These are phyloP conservation scores for Ursus arctos DNA, from an alignment of 2,113 vertebrate genomes.

Conservation along the genomic window DNA sequence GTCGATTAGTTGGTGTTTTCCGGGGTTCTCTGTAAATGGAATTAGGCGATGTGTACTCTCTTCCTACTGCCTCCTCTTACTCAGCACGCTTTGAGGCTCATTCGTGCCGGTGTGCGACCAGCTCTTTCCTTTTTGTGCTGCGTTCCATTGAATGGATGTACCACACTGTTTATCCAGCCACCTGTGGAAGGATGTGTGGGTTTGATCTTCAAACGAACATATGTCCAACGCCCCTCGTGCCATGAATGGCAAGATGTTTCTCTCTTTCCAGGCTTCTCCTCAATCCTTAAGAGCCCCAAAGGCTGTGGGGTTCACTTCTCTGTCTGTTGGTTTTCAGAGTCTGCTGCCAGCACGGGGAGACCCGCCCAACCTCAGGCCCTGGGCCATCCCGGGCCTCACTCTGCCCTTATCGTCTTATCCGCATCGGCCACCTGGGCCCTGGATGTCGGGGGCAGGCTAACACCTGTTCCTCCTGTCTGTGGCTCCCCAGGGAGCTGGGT, in stretches of 20 bases:
- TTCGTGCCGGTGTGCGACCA: fast-evolving
- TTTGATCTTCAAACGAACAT: background rate
- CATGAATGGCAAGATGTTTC: background rate
- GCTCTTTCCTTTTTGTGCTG: background rate
- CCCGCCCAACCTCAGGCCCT: fast-evolving
- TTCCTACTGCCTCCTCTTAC: background rate
- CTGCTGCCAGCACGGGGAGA: background rate
- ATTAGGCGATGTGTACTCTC: fast-evolving
- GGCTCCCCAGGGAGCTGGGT: background rate
- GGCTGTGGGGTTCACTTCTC: background rate
- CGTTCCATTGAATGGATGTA: background rate
- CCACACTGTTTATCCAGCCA: background rate
- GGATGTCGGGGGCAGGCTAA: background rate
- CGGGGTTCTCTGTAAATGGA: background rate
- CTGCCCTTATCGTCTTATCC: fast-evolving
- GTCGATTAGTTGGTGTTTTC: background rate
- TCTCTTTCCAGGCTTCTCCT: background rate
- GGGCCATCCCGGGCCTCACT: background rate
- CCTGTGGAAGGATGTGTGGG: background rate
- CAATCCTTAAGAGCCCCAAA: background rate
- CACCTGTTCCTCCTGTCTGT: background rate
- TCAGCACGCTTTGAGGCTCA: background rate
- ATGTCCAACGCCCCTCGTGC: fast-evolving
- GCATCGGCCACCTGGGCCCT: background rate
- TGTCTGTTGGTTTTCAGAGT: fast-evolving